These are phyloP conservation scores for Bradypus variegatus DNA, from an alignment of 2,797 vertebrate species.

Conservation along the genomic window DNA sequence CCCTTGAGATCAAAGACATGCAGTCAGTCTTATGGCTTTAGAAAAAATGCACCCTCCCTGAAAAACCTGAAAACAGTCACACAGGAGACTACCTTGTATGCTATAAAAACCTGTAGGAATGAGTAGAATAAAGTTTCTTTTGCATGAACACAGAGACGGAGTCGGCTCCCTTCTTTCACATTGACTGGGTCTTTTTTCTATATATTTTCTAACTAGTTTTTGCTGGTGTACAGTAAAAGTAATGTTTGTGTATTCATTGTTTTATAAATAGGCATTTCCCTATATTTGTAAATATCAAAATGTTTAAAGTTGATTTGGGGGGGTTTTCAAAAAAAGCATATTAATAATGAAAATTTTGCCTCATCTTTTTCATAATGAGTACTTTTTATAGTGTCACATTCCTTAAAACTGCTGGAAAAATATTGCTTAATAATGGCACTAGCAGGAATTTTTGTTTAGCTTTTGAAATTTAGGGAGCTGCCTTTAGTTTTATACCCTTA, in stretches of 20 bases:
- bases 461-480: neutral
- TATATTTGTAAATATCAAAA: neutral
- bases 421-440: neutral
- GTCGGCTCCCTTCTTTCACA: no score
- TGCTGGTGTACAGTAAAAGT: neutral
- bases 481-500: neutral
- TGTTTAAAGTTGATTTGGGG: neutral
- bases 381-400: neutral
- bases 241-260: neutral
- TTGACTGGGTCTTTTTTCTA: neutral
- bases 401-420: neutral
- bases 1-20: no score
- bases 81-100: no score
- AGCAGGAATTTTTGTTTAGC: neutral
- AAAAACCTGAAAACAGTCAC: no score
- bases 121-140: no score
- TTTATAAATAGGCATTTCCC: neutral
- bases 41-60: no score
- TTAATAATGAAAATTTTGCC: neutral
- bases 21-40: no score
- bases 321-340: neutral
- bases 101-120: no score
- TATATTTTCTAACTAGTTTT: neutral
- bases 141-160: no score
- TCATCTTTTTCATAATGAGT: neutral